phyloP scores from a whole-genome alignment of 2,113 vertebrate genomes.

The Nicator chloris region DNA sequence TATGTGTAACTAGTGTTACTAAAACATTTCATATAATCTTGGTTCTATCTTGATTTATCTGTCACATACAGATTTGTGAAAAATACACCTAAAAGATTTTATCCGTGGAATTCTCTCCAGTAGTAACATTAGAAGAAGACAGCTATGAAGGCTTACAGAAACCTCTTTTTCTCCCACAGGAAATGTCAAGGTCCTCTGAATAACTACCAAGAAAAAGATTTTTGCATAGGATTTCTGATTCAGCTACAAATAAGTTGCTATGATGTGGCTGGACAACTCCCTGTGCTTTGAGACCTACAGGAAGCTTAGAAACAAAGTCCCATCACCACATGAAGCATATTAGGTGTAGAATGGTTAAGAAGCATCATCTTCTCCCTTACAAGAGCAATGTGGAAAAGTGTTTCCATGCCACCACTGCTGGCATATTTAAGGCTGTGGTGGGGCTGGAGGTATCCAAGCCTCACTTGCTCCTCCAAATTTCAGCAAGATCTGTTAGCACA shows the following conservation, averaged over 20 bases:
- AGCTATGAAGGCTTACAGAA: not conserved
- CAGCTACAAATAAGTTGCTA: not conserved
- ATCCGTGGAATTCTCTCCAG: not conserved
- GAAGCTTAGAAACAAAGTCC: not conserved
- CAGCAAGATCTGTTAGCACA: not conserved
- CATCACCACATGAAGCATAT: fast-evolving
- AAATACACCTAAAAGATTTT: not conserved
- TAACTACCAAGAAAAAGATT: not conserved
- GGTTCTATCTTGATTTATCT: not conserved
- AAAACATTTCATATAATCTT: not conserved
- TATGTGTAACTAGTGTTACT: not conserved
- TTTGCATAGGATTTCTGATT: not conserved
- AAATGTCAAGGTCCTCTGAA: not conserved
- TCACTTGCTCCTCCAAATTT: not conserved
- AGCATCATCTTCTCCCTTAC: not conserved
- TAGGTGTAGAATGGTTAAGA: not conserved
- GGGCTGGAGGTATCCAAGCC: not conserved
- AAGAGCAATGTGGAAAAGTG: not conserved
- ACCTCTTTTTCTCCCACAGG: not conserved
- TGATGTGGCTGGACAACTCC: not conserved
- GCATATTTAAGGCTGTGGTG: not conserved
- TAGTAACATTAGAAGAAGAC: not conserved
- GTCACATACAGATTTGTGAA: not conserved
- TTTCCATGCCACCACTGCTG: not conserved
- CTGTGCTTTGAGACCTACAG: not conserved